A percentile compares a stretch with the other conserved stretches of the same genome.
phyloP scores from a whole-genome alignment of 2,888 invertebrate genomes.

The Leucozona laternaria region DNA sequence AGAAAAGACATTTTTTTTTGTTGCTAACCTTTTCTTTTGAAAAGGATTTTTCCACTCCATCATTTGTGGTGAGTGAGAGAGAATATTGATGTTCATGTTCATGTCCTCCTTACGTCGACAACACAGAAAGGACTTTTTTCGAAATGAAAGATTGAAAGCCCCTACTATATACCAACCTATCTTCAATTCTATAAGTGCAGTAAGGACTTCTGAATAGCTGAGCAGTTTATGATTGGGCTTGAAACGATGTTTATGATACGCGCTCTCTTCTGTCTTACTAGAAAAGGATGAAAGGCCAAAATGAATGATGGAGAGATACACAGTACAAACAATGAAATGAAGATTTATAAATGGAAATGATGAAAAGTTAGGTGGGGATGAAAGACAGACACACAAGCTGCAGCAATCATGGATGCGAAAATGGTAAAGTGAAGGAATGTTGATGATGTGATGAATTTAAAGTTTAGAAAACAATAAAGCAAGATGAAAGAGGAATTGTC shows the following conservation, averaged over 20 bases:
- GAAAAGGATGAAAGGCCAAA: conserved; percentile 20
- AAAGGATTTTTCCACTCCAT: neutral
- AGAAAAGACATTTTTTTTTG: neutral
- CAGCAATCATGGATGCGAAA: neutral
- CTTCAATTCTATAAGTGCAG: neutral
- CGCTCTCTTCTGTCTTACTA: neutral
- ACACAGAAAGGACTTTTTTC: neutral
- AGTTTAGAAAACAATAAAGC: conserved; percentile 5
- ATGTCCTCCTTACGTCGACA: neutral
- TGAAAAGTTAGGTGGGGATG: neutral
- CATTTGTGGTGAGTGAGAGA: neutral
- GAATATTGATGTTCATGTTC: conserved; percentile 21
- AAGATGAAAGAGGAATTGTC: neutral
- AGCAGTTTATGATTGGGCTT: conserved; percentile 14
- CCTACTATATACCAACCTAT: neutral
- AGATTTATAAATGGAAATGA: conserved; percentile 28
- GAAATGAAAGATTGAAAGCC: conserved; percentile 9
- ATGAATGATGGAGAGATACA: conserved; percentile 25
- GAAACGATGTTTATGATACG: conserved; percentile 10
- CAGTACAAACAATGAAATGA: conserved; percentile 4
- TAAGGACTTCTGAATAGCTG: conserved; percentile 9
- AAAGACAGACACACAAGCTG: neutral
- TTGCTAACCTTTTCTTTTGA: neutral
- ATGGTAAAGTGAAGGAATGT: neutral
- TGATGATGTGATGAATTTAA: neutral